Conservation (phyloP, 1,140 invertebrate species). For the Philotrypesis tridentata region DNA sequence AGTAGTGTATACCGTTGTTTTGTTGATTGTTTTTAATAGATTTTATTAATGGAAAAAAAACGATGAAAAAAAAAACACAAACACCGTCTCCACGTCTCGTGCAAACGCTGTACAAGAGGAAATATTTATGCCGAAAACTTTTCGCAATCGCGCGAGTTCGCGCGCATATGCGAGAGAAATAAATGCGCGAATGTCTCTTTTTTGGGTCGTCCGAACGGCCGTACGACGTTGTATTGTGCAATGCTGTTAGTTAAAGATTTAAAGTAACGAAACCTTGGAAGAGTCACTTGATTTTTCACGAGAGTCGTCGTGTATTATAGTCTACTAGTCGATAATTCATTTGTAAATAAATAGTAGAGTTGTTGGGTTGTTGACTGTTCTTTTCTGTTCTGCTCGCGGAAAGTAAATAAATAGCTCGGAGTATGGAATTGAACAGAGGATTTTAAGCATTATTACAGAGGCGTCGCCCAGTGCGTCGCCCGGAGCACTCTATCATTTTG, state of each 20-base stretch:
- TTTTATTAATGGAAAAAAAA: slow-evolving; percentile 64
- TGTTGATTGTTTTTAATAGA: slow-evolving; percentile 72
- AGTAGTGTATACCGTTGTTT: slow-evolving; percentile 70
- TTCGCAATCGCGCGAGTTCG: not conserved
- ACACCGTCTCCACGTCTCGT: slow-evolving; percentile 67
- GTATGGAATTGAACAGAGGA: slow-evolving; percentile 38
- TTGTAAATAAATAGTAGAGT: slow-evolving; percentile 39
- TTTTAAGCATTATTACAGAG: not conserved
- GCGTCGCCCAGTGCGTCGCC: not conserved
- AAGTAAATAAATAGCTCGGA: not conserved
- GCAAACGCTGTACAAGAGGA: slow-evolving; percentile 51
- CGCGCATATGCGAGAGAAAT: not conserved
- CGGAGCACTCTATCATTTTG: not conserved
- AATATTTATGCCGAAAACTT: not conserved
- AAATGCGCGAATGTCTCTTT: slow-evolving; percentile 10
- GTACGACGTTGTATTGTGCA: not conserved
- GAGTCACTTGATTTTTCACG: slow-evolving; percentile 7
- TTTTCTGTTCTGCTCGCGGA: not conserved
- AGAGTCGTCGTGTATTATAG: not conserved
- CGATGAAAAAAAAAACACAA: too few species aligned
- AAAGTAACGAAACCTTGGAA: not conserved
- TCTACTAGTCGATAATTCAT: slow-evolving; percentile 39
- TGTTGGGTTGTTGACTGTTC: slow-evolving; percentile 23
- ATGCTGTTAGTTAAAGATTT: slow-evolving; percentile 31
- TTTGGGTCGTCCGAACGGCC: not conserved